Percentiles rank a stretch among this genome's conserved stretches.
phyloP scores from a whole-genome alignment of 2,113 vertebrate species.

The Emberiza fucata region DNA sequence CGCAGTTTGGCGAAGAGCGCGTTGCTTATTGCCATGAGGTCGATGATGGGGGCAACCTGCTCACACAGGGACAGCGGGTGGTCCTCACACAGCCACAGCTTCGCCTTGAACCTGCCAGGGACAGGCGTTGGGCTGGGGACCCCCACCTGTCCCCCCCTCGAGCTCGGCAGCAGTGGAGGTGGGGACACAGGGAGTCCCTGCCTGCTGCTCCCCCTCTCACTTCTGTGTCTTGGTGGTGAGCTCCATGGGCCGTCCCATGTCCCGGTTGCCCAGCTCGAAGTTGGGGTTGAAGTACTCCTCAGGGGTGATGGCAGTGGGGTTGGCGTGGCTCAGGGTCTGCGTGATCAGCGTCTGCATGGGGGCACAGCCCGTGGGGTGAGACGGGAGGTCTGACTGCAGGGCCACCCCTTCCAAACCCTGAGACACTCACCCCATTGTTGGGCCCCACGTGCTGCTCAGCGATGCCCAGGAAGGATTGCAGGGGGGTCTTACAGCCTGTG shows the following conservation, averaged over 20 bases:
- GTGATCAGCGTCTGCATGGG: constrained; percentile 84
- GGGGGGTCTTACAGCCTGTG: constrained; percentile 90
- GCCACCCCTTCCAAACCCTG: not conserved
- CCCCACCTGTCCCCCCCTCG: accelerated
- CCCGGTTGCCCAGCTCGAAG: constrained; percentile 81
- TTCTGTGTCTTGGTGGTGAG: constrained; percentile 99
- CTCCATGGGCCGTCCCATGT: constrained; percentile 93
- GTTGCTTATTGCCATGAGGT: constrained; percentile 98
- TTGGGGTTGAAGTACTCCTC: constrained; percentile 97
- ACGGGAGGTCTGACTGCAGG: not conserved
- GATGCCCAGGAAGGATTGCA: constrained; percentile 96
- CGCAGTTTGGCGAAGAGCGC: constrained; percentile 94
- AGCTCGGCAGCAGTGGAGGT: not conserved
- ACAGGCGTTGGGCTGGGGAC: not conserved
- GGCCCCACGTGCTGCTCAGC: constrained; percentile 95
- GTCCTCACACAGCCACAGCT: constrained; percentile 96
- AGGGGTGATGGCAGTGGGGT: constrained; percentile 89
- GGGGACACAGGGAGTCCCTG: not conserved
- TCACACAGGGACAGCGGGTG: constrained; percentile 93
- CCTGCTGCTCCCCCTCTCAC: constrained; percentile 68
- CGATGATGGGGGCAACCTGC: constrained; percentile 96
- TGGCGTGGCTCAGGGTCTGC: constrained; percentile 89
- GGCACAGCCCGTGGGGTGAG: not conserved
- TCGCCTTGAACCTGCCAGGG: constrained; percentile 90
- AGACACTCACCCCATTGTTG: constrained; percentile 86